phyloP scores from a whole-genome alignment of 92 coral and sea anemone genomes.

The Bergia puertoricense region DNA sequence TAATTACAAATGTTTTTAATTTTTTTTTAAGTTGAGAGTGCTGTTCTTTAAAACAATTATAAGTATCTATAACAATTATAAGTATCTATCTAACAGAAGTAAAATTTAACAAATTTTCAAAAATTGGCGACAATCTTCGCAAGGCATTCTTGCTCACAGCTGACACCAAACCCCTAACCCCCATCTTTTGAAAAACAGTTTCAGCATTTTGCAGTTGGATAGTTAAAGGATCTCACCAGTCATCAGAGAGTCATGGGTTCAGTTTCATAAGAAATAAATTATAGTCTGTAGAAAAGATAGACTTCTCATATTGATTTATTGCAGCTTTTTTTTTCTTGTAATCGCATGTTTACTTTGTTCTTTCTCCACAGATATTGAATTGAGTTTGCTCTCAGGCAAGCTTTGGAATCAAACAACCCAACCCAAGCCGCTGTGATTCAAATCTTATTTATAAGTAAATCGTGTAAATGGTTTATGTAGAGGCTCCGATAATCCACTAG shows the following conservation, averaged over 20 bases:
- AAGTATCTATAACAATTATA: too few relatives aligned
- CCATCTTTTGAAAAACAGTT: not conserved
- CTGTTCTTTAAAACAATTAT: too few relatives aligned
- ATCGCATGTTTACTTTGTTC: not conserved
- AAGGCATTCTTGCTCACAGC: too few relatives aligned
- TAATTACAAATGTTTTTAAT: too few relatives aligned
- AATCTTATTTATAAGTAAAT: slow-evolving; percentile 39
- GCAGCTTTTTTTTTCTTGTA: not conserved
- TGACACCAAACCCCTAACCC: not conserved
- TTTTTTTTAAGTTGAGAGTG: too few relatives aligned
- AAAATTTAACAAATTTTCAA: too few relatives aligned
- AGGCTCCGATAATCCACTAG: slow-evolving; percentile 29
- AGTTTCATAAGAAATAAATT: not conserved
- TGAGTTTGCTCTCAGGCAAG: slow-evolving; percentile 15
- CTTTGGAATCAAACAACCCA: slow-evolving; percentile 10
- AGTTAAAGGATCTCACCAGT: not conserved
- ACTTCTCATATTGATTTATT: too few relatives aligned
- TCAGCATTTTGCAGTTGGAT: not conserved
- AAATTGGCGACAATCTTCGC: too few relatives aligned
- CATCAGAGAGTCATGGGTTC: not conserved
- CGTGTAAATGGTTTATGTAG: slow-evolving; percentile 41
- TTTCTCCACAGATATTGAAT: slow-evolving; percentile 41
- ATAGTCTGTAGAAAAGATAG: too few relatives aligned
- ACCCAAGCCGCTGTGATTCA: slow-evolving; percentile 22
- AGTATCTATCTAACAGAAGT: too few relatives aligned